Percentiles rank a stretch among this genome's conserved stretches.
Conservation (phyloP, 2,797 vertebrate species). For the Phyllotis vaccarum region DNA sequence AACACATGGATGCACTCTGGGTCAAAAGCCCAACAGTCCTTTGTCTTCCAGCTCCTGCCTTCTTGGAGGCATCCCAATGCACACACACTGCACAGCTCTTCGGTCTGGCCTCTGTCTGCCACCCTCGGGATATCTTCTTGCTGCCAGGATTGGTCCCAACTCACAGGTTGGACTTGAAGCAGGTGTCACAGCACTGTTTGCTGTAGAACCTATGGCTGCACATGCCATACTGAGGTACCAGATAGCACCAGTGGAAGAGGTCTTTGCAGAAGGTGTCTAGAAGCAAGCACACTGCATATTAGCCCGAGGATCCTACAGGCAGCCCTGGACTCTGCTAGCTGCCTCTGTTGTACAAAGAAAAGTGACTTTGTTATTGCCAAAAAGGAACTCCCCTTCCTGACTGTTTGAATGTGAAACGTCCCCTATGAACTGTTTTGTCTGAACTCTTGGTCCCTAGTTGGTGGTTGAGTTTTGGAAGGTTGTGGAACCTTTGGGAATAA, state of each 20-base stretch:
- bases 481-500: not conserved
- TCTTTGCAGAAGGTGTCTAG: constrained; percentile 91
- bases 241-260: constrained; percentile 93
- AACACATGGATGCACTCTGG: rapidly evolving
- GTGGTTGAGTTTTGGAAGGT: not conserved
- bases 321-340: rapidly evolving
- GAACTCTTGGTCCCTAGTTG: not conserved
- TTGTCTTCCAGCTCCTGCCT: not conserved
- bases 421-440: not conserved
- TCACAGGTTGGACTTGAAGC: constrained; percentile 92
- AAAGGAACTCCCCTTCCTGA: not conserved
- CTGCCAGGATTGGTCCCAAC: not conserved
- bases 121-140: not conserved
- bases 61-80: not conserved
- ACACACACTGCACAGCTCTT: rapidly evolving
- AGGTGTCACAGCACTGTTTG: constrained; percentile 93
- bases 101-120: not conserved
- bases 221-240: constrained; percentile 93
- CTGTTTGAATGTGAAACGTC: not conserved
- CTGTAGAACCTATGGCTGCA: constrained; percentile 94
- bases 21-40: not conserved
- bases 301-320: rapidly evolving
- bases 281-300: not conserved
- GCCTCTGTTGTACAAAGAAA: rapidly evolving
- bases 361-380: rapidly evolving